These are phyloP conservation scores for Cyanoderma ruficeps DNA, from an alignment of 2,113 vertebrate genomes.

Conservation along the genomic window DNA sequence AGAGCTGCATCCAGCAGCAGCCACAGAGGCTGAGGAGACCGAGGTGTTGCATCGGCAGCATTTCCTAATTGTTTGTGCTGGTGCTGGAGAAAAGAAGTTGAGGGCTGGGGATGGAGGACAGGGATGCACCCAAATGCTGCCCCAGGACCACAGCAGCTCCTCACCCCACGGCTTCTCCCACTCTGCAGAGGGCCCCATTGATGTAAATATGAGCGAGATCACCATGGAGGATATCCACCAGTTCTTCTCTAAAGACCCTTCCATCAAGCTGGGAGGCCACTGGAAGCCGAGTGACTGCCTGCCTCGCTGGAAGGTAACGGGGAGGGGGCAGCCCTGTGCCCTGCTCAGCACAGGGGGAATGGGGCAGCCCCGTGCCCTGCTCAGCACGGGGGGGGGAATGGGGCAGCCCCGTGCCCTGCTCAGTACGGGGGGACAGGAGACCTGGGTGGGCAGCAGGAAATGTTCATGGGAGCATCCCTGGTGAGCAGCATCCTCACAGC, in stretches of 20 bases:
- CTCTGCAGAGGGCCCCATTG: conserved; percentile 84
- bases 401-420: too few species aligned
- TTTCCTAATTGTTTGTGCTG: not conserved
- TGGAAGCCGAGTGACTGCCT: conserved; percentile 92
- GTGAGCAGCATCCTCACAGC: not conserved
- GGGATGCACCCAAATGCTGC: not conserved
- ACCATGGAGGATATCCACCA: conserved; percentile 87
- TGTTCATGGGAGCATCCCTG: fast-evolving
- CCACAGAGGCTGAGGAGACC: not conserved
- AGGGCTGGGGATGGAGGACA: not conserved
- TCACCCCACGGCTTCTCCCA: not conserved
- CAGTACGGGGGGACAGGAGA: too few species aligned
- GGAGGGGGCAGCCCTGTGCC: not conserved
- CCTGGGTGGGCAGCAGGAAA: fast-evolving
- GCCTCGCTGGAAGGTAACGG: conserved; percentile 92
- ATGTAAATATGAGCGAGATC: conserved; percentile 94
- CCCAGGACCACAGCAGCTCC: not conserved
- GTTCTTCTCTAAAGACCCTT: conserved; percentile 78
- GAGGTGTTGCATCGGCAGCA: not conserved
- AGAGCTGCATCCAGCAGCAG: not conserved
- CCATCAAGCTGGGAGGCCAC: conserved; percentile 84
- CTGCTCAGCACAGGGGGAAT: fast-evolving
- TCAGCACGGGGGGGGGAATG: too few species aligned
- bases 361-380: too few species aligned
- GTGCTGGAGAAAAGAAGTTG: not conserved